These are phyloP conservation scores for Hecatera dysodea DNA, from an alignment of 2,888 invertebrate genomes.

Conservation along the genomic window DNA sequence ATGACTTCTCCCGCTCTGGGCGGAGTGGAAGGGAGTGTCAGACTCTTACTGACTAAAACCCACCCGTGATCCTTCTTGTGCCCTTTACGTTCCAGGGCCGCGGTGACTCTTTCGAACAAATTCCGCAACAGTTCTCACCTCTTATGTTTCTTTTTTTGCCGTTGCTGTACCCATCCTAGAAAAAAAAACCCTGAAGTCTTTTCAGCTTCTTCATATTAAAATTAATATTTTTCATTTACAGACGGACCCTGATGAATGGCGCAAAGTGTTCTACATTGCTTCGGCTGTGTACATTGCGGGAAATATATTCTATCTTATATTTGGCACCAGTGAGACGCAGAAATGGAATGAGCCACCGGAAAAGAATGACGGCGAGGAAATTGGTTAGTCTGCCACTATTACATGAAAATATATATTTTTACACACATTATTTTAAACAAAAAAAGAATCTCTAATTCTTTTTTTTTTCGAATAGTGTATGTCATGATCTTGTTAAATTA, in stretches of 20 bases:
- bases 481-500: no score
- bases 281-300: constrained; percentile 92
- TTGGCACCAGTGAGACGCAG: constrained; percentile 84
- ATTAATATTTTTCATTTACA: constrained; percentile 70
- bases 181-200: not conserved
- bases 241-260: constrained; percentile 92
- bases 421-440: not conserved
- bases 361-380: constrained; percentile 10
- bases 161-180: not conserved
- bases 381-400: not conserved
- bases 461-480: no score
- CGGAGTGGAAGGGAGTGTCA: no score
- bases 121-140: no score
- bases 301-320: constrained; percentile 92
- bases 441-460: not conserved
- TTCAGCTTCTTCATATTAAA: not conserved
- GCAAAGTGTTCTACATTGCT: constrained; percentile 93
- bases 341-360: constrained; percentile 56
- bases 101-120: no score
- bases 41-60: no score
- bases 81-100: no score
- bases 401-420: no score
- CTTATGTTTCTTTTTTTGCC: no score
- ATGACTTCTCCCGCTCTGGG: no score
- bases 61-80: no score